Base-by-base conservation (phyloP, 2,888 invertebrate genomes). In the Caenorhabditis uteleia region DNA sequence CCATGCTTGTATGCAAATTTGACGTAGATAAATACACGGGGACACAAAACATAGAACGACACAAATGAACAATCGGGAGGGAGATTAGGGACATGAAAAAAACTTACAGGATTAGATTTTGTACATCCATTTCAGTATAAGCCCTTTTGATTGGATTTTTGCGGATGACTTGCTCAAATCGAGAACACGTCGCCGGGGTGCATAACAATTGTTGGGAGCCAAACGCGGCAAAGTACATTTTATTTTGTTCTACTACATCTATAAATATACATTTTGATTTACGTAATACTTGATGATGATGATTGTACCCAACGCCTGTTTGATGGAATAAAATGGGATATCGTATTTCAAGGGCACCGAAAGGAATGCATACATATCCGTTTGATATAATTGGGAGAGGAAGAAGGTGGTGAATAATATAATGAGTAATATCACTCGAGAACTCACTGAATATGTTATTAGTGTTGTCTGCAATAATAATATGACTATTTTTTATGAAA, bases 341-440 rank as follows among this genome's bases (percentile, higher is more conserved):
- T 66, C 47, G 56, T 61, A 74, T n/a, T 40, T 54, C 10, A 53
- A 34, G 3, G 72, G 68, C 29, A 60, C 66, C 20, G 71, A 68
- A 25, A 74, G 36, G 46, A 58, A 70, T 10, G 72, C 69, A 36
- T 66, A 72, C 61, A 74, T 72, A 45, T 65, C 67, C 0, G 72
- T 66, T 44, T 74, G 70, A 53, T 72, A 74, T 7, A 66, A 38
- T 39, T 65, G 62, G 0, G 61, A 39, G 16, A 74, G 29, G 14
- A 69, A 38, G 39, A 74, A 68, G 8, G 55, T 58, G 3, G 62
- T 38, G 36, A 74, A 48, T 5, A 69, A 26, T 25, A 57, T 56
- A 14, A 68, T 27, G n/a, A 62, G 21, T 4, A 61, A 34, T 3
- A 65, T 23, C 0, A 49, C 20, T 23, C 47, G 57, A n/a, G 54